These are phyloP conservation scores for Oriolus oriolus DNA, from an alignment of 2,113 vertebrate genomes.

Conservation along the genomic window DNA sequence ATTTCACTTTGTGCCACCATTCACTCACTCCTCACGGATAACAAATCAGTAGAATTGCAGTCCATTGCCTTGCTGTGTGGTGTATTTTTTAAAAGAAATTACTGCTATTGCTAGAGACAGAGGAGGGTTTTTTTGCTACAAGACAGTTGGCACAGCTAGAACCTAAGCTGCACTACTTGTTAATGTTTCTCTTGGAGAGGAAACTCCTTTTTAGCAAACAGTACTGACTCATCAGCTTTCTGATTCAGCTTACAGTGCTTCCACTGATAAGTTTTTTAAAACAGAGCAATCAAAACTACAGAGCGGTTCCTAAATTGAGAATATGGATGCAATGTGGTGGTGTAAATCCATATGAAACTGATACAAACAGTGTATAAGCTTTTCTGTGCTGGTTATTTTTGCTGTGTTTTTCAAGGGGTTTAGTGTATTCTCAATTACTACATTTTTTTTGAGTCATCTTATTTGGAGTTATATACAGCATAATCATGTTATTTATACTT, in stretches of 20 bases:
- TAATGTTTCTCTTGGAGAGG: conserved; percentile 23
- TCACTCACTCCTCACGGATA: background rate
- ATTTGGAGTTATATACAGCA: background rate
- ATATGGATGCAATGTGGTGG: background rate
- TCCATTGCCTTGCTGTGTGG: background rate
- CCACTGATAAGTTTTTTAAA: background rate
- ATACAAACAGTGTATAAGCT: background rate
- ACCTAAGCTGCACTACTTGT: conserved; percentile 1
- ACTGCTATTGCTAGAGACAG: background rate
- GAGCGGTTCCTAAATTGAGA: background rate
- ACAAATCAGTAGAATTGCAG: background rate
- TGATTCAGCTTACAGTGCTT: background rate
- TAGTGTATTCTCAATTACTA: background rate
- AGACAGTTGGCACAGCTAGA: conserved; percentile 36
- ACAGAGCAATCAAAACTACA: background rate
- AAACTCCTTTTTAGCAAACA: conserved; percentile 15
- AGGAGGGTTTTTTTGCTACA: background rate
- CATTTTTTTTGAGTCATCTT: background rate
- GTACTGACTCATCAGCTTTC: conserved; percentile 55
- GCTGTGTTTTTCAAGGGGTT: background rate
- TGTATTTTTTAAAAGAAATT: conserved; percentile 40
- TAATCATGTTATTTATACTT: background rate
- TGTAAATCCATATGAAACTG: background rate
- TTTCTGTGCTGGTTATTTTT: background rate
- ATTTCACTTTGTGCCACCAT: background rate